These are phyloP conservation scores for Drosophila parthenogenetica DNA, from an alignment of 2,888 invertebrate species.

Conservation along the genomic window DNA sequence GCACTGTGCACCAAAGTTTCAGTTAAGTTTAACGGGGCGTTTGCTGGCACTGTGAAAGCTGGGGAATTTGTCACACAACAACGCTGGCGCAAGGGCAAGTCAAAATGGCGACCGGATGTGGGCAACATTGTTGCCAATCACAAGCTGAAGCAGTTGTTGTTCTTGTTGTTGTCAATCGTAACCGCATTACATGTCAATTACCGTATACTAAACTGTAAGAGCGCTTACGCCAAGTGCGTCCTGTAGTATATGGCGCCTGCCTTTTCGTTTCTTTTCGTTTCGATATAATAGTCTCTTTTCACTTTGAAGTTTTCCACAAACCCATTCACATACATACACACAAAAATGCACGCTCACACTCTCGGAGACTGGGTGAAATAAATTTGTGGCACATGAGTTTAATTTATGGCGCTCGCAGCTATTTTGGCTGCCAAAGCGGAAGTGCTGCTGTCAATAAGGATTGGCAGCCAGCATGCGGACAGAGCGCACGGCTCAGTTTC, in stretches of 20 bases:
- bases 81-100: conserved; percentile 34
- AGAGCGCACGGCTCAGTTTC: conserved; percentile 29
- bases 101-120: conserved; percentile 68
- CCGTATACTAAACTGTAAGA: conserved; percentile 73
- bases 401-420: conserved; percentile 79
- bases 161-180: conserved; percentile 73
- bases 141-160: conserved; percentile 27
- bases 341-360: conserved; percentile 21
- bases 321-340: conserved; percentile 12
- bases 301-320: conserved; percentile 55
- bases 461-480: conserved; percentile 69
- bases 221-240: conserved; percentile 71
- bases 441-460: conserved; percentile 80
- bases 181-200: conserved; percentile 81
- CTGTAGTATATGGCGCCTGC: conserved; percentile 44
- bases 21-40: conserved; percentile 52
- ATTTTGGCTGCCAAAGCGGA: conserved; percentile 80
- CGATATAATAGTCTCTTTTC: conserved; percentile 56
- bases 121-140: conserved; percentile 58
- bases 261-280: conserved; percentile 18
- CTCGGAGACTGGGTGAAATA: conserved; percentile 36
- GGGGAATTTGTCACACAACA: conserved; percentile 65
- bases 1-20: conserved; percentile 47
- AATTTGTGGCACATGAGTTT: conserved; percentile 79
- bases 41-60: conserved; percentile 45